A percentile compares a stretch with the other conserved stretches of the same genome.
Evolutionary conservation across 92 coral and sea anemone genomes (phyloP).

Genomic region (Desmophyllum pertusum): DNA sequence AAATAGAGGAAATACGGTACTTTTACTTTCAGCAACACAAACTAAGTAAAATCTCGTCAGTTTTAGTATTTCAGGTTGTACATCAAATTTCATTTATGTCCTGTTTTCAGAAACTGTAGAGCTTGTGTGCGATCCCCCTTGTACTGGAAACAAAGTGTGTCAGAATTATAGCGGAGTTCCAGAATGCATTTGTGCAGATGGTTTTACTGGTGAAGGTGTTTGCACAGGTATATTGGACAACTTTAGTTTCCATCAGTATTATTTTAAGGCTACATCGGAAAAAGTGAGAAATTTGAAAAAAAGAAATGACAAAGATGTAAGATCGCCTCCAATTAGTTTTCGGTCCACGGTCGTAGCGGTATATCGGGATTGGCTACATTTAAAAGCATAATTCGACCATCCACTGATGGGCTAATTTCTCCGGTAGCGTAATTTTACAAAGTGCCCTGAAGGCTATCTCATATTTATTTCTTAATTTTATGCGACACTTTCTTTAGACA

Average conservation of each 20-base stretch:
- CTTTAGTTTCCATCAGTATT: background rate
- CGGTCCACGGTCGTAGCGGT: too few relatives aligned
- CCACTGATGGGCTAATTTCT: too few relatives aligned
- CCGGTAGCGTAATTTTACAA: background rate
- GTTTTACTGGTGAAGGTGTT: constrained; percentile 49
- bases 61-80: too few relatives aligned
- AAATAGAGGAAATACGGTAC: too few relatives aligned
- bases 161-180: constrained; percentile 42
- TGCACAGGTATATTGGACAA: constrained; percentile 38
- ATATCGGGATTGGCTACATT: too few relatives aligned
- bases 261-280: too few relatives aligned
- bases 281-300: background rate
- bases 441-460: too few relatives aligned
- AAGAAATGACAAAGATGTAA: background rate
- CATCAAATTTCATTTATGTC: too few relatives aligned
- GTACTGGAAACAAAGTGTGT: constrained; percentile 43
- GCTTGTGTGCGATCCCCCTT: constrained; percentile 27
- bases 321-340: too few relatives aligned
- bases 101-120: background rate
- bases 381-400: background rate
- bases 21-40: too few relatives aligned
- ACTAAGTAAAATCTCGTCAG: too few relatives aligned
- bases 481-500: background rate
- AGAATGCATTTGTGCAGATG: constrained; percentile 41
- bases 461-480: background rate